Evolutionary conservation across 2,888 invertebrate genomes (phyloP).

Genomic region (Hecatera dysodea): DNA sequence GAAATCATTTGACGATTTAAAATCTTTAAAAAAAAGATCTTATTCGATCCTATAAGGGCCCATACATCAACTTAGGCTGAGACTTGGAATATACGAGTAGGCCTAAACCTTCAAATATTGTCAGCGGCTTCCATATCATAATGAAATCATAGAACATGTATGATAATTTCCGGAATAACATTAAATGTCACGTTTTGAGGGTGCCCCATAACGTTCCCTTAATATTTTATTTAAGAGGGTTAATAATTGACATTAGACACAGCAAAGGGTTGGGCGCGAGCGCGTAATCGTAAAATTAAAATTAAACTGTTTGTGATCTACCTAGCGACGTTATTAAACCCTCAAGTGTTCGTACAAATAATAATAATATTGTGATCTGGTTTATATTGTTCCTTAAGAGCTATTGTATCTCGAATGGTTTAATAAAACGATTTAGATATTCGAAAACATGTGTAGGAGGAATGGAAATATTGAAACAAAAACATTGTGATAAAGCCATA

Average conservation of each 20-base stretch:
- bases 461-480: constrained; percentile 5
- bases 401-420: constrained; percentile 12
- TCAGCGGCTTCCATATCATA: constrained; percentile 11
- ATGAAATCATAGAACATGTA: constrained; percentile 28
- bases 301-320: constrained; percentile 51
- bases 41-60: too few relatives aligned
- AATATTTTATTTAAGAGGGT: constrained; percentile 57
- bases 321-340: constrained; percentile 44
- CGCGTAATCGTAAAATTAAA: constrained; percentile 50
- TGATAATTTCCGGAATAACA: constrained; percentile 36
- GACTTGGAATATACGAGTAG: not conserved
- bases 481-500: not conserved
- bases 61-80: too few relatives aligned
- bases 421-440: constrained; percentile 22
- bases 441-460: constrained; percentile 9
- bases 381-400: constrained; percentile 37
- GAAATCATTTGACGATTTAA: too few relatives aligned
- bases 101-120: not conserved
- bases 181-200: constrained; percentile 29
- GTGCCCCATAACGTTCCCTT: constrained; percentile 19
- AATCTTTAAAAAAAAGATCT: too few relatives aligned
- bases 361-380: constrained; percentile 33
- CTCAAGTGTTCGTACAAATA: constrained; percentile 46
- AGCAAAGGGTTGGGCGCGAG: constrained; percentile 40
- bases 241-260: constrained; percentile 54